These are phyloP conservation scores for Cybosia mesomella DNA, from an alignment of 2,888 invertebrate species.

Conservation along the genomic window DNA sequence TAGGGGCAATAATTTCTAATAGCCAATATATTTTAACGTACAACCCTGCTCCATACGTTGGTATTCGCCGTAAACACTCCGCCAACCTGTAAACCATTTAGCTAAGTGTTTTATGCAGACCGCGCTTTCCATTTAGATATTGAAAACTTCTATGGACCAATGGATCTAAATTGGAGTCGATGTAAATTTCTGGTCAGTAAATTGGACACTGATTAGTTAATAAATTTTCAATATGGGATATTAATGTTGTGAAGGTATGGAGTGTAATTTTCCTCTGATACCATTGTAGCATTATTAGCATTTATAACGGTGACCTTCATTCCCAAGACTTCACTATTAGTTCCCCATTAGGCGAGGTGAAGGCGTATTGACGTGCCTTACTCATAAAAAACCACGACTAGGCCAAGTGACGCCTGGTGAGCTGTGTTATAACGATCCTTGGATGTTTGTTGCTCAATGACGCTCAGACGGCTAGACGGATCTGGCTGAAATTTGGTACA, in stretches of 20 bases:
- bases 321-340: background rate
- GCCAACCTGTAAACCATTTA: conserved; percentile 72
- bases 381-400: too few relatives aligned
- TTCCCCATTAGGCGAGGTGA: background rate
- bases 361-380: too few relatives aligned
- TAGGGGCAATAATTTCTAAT: conserved; percentile 28
- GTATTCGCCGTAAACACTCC: conserved; percentile 59
- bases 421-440: too few relatives aligned
- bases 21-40: conserved; percentile 28
- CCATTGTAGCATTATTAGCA: background rate
- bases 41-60: conserved; percentile 35
- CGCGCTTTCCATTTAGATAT: conserved; percentile 71
- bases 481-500: too few relatives aligned
- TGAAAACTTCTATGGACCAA: conserved; percentile 68
- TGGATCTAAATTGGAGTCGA: conserved; percentile 51
- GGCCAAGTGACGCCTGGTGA: too few relatives aligned
- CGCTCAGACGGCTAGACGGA: too few relatives aligned
- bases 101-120: conserved; percentile 77
- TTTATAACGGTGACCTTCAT: background rate
- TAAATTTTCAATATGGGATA: conserved; percentile 1
- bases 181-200: conserved; percentile 39
- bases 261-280: background rate
- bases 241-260: background rate
- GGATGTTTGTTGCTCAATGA: too few relatives aligned
- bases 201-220: conserved; percentile 38